These are phyloP conservation scores for Gyrodactylus bullatarudis DNA, from an alignment of 1,140 invertebrate genomes.

Conservation along the genomic window DNA sequence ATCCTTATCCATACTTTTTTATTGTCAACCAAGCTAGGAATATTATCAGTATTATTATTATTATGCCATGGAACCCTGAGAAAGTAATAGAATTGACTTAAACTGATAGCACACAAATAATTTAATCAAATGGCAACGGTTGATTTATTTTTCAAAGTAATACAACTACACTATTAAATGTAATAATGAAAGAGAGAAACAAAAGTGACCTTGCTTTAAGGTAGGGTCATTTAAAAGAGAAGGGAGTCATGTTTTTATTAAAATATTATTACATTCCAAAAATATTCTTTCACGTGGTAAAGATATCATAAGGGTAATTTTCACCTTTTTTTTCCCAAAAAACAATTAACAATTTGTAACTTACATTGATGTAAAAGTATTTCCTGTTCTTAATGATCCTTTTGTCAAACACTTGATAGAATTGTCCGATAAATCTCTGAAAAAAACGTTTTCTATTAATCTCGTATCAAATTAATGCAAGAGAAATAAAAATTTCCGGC, in stretches of 20 bases:
- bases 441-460: not conserved
- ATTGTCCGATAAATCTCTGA: not conserved
- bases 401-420: not conserved
- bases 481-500: not conserved
- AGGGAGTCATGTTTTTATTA: not conserved
- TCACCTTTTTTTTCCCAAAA: too few species aligned
- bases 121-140: not conserved
- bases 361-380: not conserved
- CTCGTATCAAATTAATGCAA: not conserved
- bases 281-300: too few species aligned
- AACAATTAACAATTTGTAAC: not conserved
- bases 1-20: not conserved
- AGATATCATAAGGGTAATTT: too few species aligned
- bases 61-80: too few species aligned
- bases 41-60: not conserved
- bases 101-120: not conserved
- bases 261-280: not conserved
- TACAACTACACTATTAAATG: not conserved
- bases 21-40: not conserved
- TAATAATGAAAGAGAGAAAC: too few species aligned
- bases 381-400: not conserved
- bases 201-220: too few species aligned
- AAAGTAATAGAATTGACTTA: not conserved
- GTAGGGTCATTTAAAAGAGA: not conserved
- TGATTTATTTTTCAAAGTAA: not conserved